A percentile compares a stretch with the other conserved stretches of the same genome.
These are phyloP conservation scores for Lytechinus variegatus DNA, from an alignment of 35 echinoderm and acorn worm genomes.

Conservation along the genomic window DNA sequence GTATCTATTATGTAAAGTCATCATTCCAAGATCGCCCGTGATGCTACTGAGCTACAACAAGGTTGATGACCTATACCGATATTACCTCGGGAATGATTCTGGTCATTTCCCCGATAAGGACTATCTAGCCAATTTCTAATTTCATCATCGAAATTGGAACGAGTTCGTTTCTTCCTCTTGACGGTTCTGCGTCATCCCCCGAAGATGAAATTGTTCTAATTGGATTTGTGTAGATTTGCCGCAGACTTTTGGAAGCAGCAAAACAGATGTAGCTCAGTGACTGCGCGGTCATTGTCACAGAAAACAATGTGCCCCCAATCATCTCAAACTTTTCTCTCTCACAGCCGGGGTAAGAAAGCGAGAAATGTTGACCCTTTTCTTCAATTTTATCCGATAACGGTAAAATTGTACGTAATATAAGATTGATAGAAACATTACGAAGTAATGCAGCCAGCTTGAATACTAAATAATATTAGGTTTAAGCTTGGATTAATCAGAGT, in stretches of 20 bases:
- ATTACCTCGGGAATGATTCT: neutral
- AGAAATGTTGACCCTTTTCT: neutral
- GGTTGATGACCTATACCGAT: neutral
- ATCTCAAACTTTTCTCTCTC: neutral
- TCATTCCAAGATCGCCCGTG: neutral
- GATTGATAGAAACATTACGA: neutral
- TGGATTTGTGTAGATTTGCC: slow-evolving; percentile 8
- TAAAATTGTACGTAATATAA: neutral
- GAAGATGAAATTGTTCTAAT: neutral
- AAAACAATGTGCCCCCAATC: neutral
- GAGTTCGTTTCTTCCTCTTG: neutral
- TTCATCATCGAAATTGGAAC: slow-evolving; percentile 41
- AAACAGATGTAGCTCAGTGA: slow-evolving; percentile 8
- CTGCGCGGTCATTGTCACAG: slow-evolving; percentile 20
- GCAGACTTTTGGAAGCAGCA: neutral
- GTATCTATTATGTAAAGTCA: no score
- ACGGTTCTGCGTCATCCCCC: neutral
- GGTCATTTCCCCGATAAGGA: neutral
- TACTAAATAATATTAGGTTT: neutral
- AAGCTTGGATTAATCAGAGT: neutral
- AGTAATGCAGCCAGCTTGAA: neutral
- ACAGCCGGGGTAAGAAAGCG: neutral
- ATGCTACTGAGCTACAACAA: neutral
- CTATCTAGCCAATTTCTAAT: neutral
- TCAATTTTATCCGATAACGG: neutral